Evolutionary conservation across 2,113 vertebrate species (phyloP), one percentile per base, ranked within the genome.

Genomic region (Tangachromis dhanisi): DNA sequence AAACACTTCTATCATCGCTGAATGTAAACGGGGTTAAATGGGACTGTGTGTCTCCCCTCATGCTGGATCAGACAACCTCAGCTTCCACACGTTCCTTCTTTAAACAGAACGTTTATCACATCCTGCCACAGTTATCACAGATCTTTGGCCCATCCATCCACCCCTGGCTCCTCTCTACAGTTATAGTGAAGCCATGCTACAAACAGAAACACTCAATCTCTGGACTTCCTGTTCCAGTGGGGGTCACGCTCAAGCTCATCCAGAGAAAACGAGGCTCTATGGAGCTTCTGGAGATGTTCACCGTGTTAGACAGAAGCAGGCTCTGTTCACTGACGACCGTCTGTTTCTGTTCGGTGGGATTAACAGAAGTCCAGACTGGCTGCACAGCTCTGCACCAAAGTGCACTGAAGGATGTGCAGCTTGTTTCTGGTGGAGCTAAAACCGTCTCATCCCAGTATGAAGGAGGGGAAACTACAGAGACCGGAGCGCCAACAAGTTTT

Each of bases 381-480:
- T 76, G 42, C 38, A 47, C 24, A 47, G 71, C 9, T 26, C 71
- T 78, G 40, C 42, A 31, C 26, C 42, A 49, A 17, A 49, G 7
- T 12, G 71, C 14, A 2, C 42, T 4, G 24, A 49, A 29, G 3
- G 42, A 78, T 17, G 42, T 78, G 24, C 12, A 19, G 42, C 71
- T 78, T 29, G 24, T 31, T 19, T 78, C 42, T 76, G 71, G 9
- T 49, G 71, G 16, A 76, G 24, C 40, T 19, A 2, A 47, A 17
- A 47, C 9, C 3, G 79, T 85, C 57, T 82, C 63, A 40, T 89
- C 84, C 86, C 89, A 84, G 76, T 89, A 45, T 26, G 61, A 82
- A 83, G 12, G 35, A 63, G 66, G 61, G 88, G 85, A 92, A 90
- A 92, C 89, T 49, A 35, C 73, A 55, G 26, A 76, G 31, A 86